Evolutionary conservation across 2,797 vertebrate species (phyloP), one percentile per base, ranked within the genome.

Genomic region (Capromys pilorides): DNA sequence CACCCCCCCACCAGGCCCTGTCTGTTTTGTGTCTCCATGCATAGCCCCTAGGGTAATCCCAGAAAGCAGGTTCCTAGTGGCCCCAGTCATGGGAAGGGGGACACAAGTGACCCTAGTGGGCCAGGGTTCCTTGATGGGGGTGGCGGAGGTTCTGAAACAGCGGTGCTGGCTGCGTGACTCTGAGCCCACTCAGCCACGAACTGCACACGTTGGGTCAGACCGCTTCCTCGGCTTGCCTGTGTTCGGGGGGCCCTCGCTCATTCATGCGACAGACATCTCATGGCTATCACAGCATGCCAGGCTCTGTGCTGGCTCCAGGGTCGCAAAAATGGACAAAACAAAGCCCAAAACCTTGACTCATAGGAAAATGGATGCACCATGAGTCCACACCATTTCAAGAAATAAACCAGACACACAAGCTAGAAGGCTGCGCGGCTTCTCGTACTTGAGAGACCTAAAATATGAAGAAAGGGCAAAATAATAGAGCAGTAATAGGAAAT

Each of bases 31-130:
- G 54, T 39, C 57, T 41, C 57, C 64, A 12, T 11, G 3, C 16
- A 2, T 51, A 39, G 26, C 59, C 41, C 57, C 31, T 16, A 75
- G 7, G 7, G 41, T 33, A 41, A 57, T 26, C n/a, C 21, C 59
- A 51, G 0, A 21, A 33, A 33, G 24, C 18, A 28, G 8, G 0
- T 0, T 0, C 24, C 54, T 14, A 24, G 49, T 1, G 3, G 59
- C 28, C 2, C 19, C 0, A 41, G 22, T 33, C 10, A 45, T 2
- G 6, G 1, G 31, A 26, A 33, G 62, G 33, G 8, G 5, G 6
- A 6, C 5, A 2, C 24, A 0, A 4, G 39, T 0, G 11, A 36
- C 2, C 3, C 11, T 33, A 6, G 2, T 0, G 6, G 36, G 6
- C 16, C 1, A 13, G 41, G 16, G 28, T 26, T 28, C 69, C 66